These are phyloP conservation scores for Blera fallax DNA, from an alignment of 2,888 invertebrate species.

Conservation along the genomic window DNA sequence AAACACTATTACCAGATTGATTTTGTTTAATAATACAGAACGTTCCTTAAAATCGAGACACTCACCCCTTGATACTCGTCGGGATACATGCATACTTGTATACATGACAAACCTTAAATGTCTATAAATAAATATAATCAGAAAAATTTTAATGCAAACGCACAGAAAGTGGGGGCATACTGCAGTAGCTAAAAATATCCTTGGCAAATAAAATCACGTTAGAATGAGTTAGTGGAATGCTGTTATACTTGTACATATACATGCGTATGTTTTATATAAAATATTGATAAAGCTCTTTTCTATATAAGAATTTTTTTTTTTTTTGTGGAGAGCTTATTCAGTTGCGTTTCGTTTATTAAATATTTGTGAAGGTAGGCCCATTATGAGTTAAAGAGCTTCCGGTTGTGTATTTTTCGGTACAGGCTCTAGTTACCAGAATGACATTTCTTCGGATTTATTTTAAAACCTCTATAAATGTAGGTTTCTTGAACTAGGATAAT, in stretches of 20 bases:
- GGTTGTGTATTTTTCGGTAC: not conserved
- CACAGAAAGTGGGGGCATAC: not conserved
- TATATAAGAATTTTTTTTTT: not conserved
- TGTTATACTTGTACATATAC: not conserved
- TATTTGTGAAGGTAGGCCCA: constrained; percentile 42
- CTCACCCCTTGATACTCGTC: not conserved
- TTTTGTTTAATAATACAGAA: constrained; percentile 10
- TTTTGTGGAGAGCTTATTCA: constrained; percentile 16
- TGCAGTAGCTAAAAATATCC: constrained; percentile 57
- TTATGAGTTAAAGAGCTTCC: constrained; percentile 28
- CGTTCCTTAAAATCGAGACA: not conserved
- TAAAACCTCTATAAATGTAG: too few species aligned
- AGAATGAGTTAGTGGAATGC: not conserved
- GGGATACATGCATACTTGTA: too few species aligned
- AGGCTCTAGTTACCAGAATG: constrained; percentile 5
- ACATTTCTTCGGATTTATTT: not conserved
- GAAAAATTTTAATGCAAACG: constrained; percentile 30
- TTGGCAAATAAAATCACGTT: constrained; percentile 31
- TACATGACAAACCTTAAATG: constrained; percentile 11
- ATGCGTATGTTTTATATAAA: not conserved
- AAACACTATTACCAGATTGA: constrained; percentile 33
- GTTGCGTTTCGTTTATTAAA: constrained; percentile 1
- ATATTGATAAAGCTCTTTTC: constrained; percentile 17
- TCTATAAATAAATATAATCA: constrained; percentile 53
- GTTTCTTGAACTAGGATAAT: too few species aligned